A percentile compares a stretch with the other conserved stretches of the same genome.
phyloP scores from a whole-genome alignment of 2,888 invertebrate genomes.

The Drosophila fulvimacula region DNA sequence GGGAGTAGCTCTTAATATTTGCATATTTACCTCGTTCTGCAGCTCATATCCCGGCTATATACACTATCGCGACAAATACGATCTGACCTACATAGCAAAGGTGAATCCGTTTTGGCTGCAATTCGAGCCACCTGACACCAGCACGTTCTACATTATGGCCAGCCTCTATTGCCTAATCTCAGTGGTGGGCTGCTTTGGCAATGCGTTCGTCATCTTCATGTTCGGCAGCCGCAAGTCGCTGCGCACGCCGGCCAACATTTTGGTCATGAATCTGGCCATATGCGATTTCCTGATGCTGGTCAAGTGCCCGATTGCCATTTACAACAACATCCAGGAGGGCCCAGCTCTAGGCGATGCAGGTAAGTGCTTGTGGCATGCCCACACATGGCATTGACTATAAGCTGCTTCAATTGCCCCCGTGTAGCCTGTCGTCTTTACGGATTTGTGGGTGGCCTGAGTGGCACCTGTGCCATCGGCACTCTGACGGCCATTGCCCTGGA shows the following conservation, averaged over 20 bases:
- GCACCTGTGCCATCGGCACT: constrained; percentile 92
- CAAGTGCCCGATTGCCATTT: constrained; percentile 90
- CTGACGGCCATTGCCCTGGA: constrained; percentile 92
- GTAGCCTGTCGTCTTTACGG: constrained; percentile 92
- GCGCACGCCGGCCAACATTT: constrained; percentile 90
- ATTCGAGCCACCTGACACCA: constrained; percentile 88
- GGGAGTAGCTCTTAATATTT: not conserved
- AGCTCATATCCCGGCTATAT: constrained; percentile 72
- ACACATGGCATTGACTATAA: not conserved
- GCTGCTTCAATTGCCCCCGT: too few species aligned
- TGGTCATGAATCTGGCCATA: constrained; percentile 91
- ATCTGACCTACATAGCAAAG: constrained; percentile 78
- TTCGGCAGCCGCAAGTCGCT: constrained; percentile 89
- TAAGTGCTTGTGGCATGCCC: constrained; percentile 79
- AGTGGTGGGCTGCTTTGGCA: constrained; percentile 89
- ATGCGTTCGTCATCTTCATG: constrained; percentile 90
- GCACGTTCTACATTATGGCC: constrained; percentile 87
- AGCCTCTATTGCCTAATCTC: constrained; percentile 88
- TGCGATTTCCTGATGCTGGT: constrained; percentile 90
- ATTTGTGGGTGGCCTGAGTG: constrained; percentile 92
- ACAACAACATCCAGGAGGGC: constrained; percentile 90
- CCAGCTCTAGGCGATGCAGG: constrained; percentile 90
- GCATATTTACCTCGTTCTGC: constrained; percentile 8
- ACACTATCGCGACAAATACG: constrained; percentile 80
- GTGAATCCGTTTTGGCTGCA: constrained; percentile 91